Conservation (phyloP, 2,888 invertebrate genomes). For the Chalcosyrphus nemorum region DNA sequence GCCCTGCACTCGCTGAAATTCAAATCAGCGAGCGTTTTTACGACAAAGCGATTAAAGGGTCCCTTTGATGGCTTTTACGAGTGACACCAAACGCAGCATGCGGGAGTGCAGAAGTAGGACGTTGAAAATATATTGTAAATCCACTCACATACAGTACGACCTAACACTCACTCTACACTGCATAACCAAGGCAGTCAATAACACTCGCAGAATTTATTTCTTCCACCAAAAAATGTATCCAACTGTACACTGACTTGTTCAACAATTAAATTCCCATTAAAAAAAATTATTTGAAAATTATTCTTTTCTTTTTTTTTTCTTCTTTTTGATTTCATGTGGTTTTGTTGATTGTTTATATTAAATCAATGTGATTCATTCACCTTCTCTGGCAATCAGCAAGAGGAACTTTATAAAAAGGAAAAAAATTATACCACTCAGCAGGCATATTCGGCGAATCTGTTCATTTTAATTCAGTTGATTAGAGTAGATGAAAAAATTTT, state of each 20-base stretch:
- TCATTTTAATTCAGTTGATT: slow-evolving; percentile 1
- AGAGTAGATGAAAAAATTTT: not conserved
- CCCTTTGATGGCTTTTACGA: not conserved
- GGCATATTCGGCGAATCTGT: slow-evolving; percentile 6
- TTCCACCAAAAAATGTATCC: not conserved
- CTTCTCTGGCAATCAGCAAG: not conserved
- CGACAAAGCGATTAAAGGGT: not conserved
- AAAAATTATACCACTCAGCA: not conserved
- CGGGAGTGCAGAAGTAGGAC: too few relatives aligned
- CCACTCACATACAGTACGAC: not conserved
- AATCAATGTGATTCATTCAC: slow-evolving; percentile 39
- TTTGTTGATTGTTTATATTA: slow-evolving; percentile 22
- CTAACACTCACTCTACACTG: not conserved
- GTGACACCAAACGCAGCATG: not conserved
- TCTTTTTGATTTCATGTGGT: not conserved
- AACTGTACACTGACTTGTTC: not conserved
- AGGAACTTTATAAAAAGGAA: not conserved
- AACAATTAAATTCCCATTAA: not conserved
- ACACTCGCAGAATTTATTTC: not conserved
- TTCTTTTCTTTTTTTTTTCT: not conserved
- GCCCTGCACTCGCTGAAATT: not conserved
- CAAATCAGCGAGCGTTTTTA: not conserved
- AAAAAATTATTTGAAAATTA: not conserved
- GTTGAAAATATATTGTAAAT: too few relatives aligned
- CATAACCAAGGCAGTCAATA: not conserved